Evolutionary conservation across 2,113 vertebrate genomes (phyloP), one percentile per base, ranked within the genome.

Genomic region (Nesoenas mayeri): DNA sequence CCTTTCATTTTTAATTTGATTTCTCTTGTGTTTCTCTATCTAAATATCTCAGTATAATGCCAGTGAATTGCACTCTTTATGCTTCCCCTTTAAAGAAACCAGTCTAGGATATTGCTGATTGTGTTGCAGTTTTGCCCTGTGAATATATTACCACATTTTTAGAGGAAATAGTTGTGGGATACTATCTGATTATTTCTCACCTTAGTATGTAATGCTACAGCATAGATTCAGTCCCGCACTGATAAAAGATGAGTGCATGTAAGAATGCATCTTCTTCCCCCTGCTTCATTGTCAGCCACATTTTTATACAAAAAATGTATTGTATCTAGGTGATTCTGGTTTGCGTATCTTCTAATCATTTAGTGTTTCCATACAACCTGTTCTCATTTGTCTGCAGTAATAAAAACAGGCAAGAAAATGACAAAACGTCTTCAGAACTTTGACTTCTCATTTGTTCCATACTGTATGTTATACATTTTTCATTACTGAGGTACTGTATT

Each of bases 161-260:
- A 36, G 67, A 74, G 53, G 60, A 83, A 70, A 64, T 48, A 67
- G 50, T 36, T 58, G 31, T 72, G 66, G 54, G n/a, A 62, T 38
- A 47, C 57, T 79, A 57, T 88, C 38, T 71, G 86, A 92, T 85
- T 85, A 84, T 79, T 87, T 94, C 40, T 81, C 78, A 65, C 66
- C 28, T 54, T 66, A 54, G 17, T 20, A 42, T 25, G 28, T 61
- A 57, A 54, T 32, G 31, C 53, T 62, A 15, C 53, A 58, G 34
- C 60, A 61, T 40, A 42, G n/a, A 84, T 70, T 79, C 64, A 74
- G 29, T 67, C 38, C 50, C 78, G 42, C 36, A 50, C 16, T 81
- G 65, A 58, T 13, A 42, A 83, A 71, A 79, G 69, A 84, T 16
- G 12, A 58, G 15, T 60, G 61, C 31, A 42, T 51, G 16, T 66